phyloP scores from a whole-genome alignment of 2,888 invertebrate genomes.

The Melinaea marsaeus region DNA sequence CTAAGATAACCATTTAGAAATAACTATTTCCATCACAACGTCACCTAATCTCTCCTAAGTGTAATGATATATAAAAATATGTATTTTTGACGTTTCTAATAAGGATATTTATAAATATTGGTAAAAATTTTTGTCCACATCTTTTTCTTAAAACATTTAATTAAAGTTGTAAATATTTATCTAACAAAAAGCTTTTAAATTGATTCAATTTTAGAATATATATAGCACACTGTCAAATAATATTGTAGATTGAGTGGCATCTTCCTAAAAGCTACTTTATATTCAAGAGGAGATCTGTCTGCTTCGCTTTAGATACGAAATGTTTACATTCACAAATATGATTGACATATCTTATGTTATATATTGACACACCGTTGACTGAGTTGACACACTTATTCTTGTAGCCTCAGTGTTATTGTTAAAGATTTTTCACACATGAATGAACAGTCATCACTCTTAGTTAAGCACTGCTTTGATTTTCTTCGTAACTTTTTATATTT shows the following conservation, averaged over 20 bases:
- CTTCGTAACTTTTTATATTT: too few relatives aligned
- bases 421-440: neutral
- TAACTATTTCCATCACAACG: too few relatives aligned
- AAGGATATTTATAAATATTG: too few relatives aligned
- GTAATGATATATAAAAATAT: too few relatives aligned
- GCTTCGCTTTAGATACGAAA: conserved; percentile 19
- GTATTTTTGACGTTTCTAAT: too few relatives aligned
- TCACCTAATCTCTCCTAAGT: too few relatives aligned
- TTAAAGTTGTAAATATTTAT: too few relatives aligned
- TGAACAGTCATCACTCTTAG: neutral
- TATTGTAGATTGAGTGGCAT: conserved; percentile 24
- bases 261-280: conserved; percentile 23
- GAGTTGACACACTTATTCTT: neutral
- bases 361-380: neutral
- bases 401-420: neutral
- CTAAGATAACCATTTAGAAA: too few relatives aligned
- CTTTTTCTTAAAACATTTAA: too few relatives aligned
- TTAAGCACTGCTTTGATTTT: too few relatives aligned
- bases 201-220: neutral
- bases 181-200: neutral
- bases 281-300: conserved; percentile 24
- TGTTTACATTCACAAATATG: conserved; percentile 19
- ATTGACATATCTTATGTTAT: conserved; percentile 6
- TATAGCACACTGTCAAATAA: conserved; percentile 4
- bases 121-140: too few relatives aligned